Conservation (phyloP, 2,888 invertebrate species). For the Cremastobaeus sp. region DNA sequence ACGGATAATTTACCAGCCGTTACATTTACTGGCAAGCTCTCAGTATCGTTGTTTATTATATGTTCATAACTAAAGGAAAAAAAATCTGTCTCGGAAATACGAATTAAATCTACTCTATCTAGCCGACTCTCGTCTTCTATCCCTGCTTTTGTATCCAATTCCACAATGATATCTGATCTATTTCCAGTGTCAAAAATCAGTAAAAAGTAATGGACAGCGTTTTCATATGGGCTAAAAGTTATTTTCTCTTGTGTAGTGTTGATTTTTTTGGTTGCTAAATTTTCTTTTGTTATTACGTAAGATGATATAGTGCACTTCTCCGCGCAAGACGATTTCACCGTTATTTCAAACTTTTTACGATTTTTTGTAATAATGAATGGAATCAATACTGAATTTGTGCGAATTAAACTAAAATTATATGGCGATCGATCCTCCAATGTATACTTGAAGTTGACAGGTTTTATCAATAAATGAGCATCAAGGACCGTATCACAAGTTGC, state of each 20-base stretch:
- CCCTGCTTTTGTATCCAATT: slow-evolving; percentile 39
- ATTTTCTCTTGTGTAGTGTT: slow-evolving; percentile 65
- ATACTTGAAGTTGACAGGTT: slow-evolving; percentile 76
- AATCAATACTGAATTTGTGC: slow-evolving; percentile 69
- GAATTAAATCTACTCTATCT: slow-evolving; percentile 77
- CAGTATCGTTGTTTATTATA: slow-evolving; percentile 82
- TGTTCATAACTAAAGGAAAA: slow-evolving; percentile 88
- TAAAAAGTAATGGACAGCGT: slow-evolving; percentile 69
- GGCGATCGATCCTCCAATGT: slow-evolving; percentile 52
- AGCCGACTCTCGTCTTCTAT: slow-evolving; percentile 33
- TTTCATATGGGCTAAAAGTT: slow-evolving; percentile 68
- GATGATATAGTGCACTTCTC: slow-evolving; percentile 68
- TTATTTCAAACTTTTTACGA: slow-evolving; percentile 62
- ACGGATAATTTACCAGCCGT: slow-evolving; percentile 83
- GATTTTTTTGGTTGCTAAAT: slow-evolving; percentile 62
- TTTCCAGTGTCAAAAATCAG: slow-evolving; percentile 69
- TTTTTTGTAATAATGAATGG: slow-evolving; percentile 69
- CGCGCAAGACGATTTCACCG: slow-evolving; percentile 69
- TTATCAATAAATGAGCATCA: slow-evolving; percentile 83
- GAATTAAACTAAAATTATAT: too few relatives aligned
- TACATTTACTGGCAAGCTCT: slow-evolving; percentile 84
- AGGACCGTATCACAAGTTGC: slow-evolving; percentile 83
- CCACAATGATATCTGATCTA: slow-evolving; percentile 62
- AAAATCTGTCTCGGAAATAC: slow-evolving; percentile 85
- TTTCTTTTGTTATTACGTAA: slow-evolving; percentile 66